phyloP scores from a whole-genome alignment of 35 echinoderm and acorn worm species.

The Heliocidaris tuberculata region DNA sequence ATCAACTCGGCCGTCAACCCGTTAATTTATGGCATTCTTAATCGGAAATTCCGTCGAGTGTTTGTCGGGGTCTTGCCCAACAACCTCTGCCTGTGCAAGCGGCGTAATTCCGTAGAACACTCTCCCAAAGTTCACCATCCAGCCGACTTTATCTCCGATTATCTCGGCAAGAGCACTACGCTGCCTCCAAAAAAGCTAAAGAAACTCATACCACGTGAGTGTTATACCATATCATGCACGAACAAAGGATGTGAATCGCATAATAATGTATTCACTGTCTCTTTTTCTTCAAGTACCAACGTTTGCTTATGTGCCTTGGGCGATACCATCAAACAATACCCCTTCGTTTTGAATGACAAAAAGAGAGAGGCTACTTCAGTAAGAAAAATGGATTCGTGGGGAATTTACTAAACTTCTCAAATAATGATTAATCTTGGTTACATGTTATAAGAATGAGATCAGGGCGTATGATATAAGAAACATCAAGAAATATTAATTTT shows the following conservation, averaged over 20 bases:
- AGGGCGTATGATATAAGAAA: background rate
- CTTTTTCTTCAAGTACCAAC: background rate
- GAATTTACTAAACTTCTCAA: background rate
- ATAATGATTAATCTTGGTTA: background rate
- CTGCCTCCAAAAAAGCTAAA: background rate
- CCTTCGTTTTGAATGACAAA: background rate
- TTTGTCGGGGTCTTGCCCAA: slow-evolving; percentile 65
- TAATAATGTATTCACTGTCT: background rate
- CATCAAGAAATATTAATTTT: background rate
- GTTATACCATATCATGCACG: background rate
- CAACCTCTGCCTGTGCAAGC: slow-evolving; percentile 33
- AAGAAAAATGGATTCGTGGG: background rate
- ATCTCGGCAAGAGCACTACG: background rate
- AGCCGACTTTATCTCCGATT: background rate
- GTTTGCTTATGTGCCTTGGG: background rate
- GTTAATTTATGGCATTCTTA: slow-evolving; percentile 89
- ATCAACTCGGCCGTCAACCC: slow-evolving; percentile 85
- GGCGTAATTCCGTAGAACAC: slow-evolving; percentile 13
- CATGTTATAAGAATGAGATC: background rate
- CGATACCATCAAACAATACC: background rate
- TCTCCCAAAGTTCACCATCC: background rate
- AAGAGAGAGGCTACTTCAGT: background rate
- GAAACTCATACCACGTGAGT: background rate
- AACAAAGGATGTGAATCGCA: background rate
- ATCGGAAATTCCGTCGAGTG: slow-evolving; percentile 82